Base-by-base conservation (phyloP, 2,888 invertebrate genomes). In the Osmoderma eremita region DNA sequence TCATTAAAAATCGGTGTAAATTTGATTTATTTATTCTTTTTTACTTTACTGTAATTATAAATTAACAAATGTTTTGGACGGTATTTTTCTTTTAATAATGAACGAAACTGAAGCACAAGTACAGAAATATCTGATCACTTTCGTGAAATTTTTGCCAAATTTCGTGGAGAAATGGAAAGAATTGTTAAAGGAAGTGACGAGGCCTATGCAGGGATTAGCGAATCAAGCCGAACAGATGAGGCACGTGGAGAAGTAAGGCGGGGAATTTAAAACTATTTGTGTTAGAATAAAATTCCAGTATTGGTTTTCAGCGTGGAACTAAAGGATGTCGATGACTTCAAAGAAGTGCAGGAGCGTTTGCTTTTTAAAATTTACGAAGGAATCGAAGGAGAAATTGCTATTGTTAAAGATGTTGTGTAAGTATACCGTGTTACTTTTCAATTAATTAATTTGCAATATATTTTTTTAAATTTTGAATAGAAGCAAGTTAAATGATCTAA, bases 91-190 rank as follows among this genome's bases (percentile, higher is more conserved):
- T 30, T 12, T 22, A n/a, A 48, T 38, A 50, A 74, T 75, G 75
- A 68, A 67, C 53, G 72, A 71, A 24, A 39, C 65, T 8, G 72
- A 74, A 63, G 72, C 75, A 66, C 83, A 83, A 77, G 76, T 86
- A 68, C 86, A 87, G 78, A 86, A 84, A 75, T 82, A 84, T 75
- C 78, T 87, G 50, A 79, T 84, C 75, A 84, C 83, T 74, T 86
- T 85, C 76, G 86, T 86, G 79, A 83, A 84, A 50, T 82, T 79
- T 75, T 83, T 87, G 71, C 84, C 84, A 71, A 81, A 82, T 74
- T 85, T 85, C 74, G 81, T 83, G 72, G 82, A 81, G 66, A 81
- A 80, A 65, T 83, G 84, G 73, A 83, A 82, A 80, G 79, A 77
- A 76, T 80, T 81, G 77, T 82, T 86, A 82, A 83, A 83, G 80